A percentile compares a stretch with the other conserved stretches of the same genome.
These are phyloP conservation scores for Danio aesculapii DNA, from an alignment of 2,797 vertebrate species.

Conservation along the genomic window DNA sequence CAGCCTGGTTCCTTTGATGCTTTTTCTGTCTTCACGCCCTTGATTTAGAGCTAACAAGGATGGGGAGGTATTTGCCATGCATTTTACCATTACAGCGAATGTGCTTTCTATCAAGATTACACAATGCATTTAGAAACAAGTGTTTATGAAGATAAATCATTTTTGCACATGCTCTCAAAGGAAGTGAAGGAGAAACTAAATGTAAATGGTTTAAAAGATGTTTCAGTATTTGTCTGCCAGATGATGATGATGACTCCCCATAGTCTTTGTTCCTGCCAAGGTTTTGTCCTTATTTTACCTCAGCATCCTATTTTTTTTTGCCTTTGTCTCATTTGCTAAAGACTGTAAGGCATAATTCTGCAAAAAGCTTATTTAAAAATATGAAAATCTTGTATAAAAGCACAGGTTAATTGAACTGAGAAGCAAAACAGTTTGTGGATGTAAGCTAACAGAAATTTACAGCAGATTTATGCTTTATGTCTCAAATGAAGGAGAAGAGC, in stretches of 20 bases:
- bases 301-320: neutral
- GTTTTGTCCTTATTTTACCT: neutral
- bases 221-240: neutral
- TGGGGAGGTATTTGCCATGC: neutral
- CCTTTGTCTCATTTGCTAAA: neutral
- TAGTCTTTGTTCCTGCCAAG: conserved; percentile 16
- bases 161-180: neutral
- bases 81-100: conserved; percentile 1
- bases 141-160: neutral
- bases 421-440: neutral
- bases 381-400: neutral
- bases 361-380: neutral
- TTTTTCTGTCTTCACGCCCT: conserved; percentile 2
- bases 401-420: neutral
- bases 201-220: neutral
- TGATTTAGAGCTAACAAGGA: conserved; percentile 18
- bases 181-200: neutral
- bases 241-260: neutral
- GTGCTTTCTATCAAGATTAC: conserved; percentile 9
- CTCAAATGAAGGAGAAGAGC: neutral
- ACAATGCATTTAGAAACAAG: neutral
- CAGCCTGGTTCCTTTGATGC: conserved; percentile 9
- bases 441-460: neutral
- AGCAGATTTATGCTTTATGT: neutral
- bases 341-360: neutral